phyloP scores from a whole-genome alignment of 2,797 vertebrate genomes.

The Cyclopterus lumpus region DNA sequence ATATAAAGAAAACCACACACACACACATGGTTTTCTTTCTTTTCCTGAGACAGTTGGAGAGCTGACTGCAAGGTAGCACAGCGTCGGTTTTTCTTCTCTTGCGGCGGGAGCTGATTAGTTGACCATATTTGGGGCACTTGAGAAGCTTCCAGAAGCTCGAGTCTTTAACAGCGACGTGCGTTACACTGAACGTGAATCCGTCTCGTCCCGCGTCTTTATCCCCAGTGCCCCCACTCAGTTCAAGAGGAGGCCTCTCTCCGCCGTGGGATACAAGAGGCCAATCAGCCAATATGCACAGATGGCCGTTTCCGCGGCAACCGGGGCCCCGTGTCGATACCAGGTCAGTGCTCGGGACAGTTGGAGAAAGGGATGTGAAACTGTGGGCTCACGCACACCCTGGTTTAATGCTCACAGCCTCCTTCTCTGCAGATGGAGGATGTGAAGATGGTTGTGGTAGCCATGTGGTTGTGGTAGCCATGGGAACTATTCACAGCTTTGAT shows the following conservation, averaged over 20 bases:
- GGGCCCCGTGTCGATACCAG: slow-evolving; percentile 91
- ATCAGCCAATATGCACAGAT: slow-evolving; percentile 95
- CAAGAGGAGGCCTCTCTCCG: slow-evolving; percentile 91
- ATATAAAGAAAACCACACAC: background rate
- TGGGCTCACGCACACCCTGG: background rate
- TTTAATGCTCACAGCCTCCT: slow-evolving; percentile 3
- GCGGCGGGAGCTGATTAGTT: background rate
- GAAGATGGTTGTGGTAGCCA: no score
- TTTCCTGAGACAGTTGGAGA: background rate
- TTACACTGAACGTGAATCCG: slow-evolving; percentile 17
- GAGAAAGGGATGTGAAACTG: slow-evolving; percentile 17
- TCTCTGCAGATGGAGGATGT: slow-evolving; percentile 11
- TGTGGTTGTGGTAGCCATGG: slow-evolving; percentile 42
- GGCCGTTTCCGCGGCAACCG: slow-evolving; percentile 91
- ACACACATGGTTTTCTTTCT: background rate
- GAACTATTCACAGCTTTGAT: slow-evolving; percentile 31
- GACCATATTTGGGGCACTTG: background rate
- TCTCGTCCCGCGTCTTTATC: slow-evolving; percentile 28
- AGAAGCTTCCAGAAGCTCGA: background rate
- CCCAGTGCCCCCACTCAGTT: slow-evolving; percentile 84
- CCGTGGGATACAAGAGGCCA: slow-evolving; percentile 96
- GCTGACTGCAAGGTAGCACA: background rate
- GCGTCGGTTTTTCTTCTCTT: background rate
- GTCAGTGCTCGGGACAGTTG: slow-evolving; percentile 76
- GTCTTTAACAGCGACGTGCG: background rate